Evolutionary conservation across 2,888 invertebrate species (phyloP).

Genomic region (Dendrolimus houi): DNA sequence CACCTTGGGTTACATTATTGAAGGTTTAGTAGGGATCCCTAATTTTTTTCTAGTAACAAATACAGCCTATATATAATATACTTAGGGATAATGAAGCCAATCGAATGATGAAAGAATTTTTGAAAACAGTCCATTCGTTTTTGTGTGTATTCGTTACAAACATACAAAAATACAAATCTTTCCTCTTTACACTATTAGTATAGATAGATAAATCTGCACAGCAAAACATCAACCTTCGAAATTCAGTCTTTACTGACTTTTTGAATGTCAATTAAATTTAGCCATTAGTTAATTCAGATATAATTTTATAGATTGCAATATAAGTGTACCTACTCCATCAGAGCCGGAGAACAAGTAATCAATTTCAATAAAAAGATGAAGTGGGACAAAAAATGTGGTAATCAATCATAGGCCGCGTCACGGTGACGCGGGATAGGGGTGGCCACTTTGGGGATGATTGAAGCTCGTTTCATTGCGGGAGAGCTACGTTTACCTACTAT

Average conservation of each 20-base stretch:
- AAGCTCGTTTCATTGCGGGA: background rate
- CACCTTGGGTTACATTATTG: too few species aligned
- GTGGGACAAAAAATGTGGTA: constrained; percentile 42
- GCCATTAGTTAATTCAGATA: background rate
- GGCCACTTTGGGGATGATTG: constrained; percentile 11
- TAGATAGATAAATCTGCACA: too few species aligned
- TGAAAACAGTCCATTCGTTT: too few species aligned
- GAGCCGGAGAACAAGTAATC: constrained; percentile 42
- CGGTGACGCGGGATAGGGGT: constrained; percentile 29
- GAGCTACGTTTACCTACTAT: background rate
- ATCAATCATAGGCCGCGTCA: constrained; percentile 49
- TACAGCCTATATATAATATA: too few species aligned
- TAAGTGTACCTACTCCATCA: constrained; percentile 8
- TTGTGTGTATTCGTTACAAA: too few species aligned
- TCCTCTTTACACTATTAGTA: too few species aligned
- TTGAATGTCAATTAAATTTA: background rate
- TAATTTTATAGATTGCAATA: background rate
- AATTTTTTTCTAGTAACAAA: too few species aligned
- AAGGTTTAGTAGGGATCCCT: too few species aligned
- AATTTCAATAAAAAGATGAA: constrained; percentile 61
- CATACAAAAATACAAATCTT: too few species aligned
- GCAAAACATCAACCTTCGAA: too few species aligned
- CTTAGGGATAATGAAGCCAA: too few species aligned
- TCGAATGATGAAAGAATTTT: too few species aligned
- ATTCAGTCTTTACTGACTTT: background rate